Percentiles rank a stretch among this genome's conserved stretches.
Evolutionary conservation across 2,888 invertebrate genomes (phyloP).

Genomic region (Gibbula magus): DNA sequence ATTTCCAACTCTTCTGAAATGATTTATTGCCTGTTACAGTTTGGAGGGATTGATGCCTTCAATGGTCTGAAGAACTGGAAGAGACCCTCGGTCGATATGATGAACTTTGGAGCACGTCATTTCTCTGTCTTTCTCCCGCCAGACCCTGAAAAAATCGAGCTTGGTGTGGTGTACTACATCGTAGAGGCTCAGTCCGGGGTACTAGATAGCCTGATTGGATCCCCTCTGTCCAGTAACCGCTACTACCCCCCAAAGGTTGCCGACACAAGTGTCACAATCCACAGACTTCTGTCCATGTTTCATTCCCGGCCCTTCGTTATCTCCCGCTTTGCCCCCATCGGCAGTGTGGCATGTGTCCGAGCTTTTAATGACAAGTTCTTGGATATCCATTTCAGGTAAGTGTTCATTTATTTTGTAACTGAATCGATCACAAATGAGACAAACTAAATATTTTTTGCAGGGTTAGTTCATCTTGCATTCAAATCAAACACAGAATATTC

Average conservation of each 20-base stretch:
- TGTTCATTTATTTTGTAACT: no score
- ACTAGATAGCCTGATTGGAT: slow-evolving; percentile 10
- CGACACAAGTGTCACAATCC: slow-evolving; percentile 56
- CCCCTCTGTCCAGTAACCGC: slow-evolving; percentile 57
- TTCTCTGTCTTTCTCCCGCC: slow-evolving; percentile 65
- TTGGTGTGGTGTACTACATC: slow-evolving; percentile 41
- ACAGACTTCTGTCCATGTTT: slow-evolving; percentile 68
- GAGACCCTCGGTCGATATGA: slow-evolving; percentile 41
- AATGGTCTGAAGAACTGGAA: slow-evolving; percentile 65
- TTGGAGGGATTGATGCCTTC: slow-evolving; percentile 45
- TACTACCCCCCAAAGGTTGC: slow-evolving; percentile 64
- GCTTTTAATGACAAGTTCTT: slow-evolving; percentile 66
- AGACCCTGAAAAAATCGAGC: slow-evolving; percentile 28
- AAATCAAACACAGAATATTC: no score
- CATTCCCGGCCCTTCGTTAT: slow-evolving; percentile 72
- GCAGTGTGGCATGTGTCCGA: slow-evolving; percentile 63
- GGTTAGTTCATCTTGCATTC: no score
- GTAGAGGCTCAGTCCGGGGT: slow-evolving; percentile 29
- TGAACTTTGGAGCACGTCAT: slow-evolving; percentile 62
- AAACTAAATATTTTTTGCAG: no score
- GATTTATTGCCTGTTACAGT: slow-evolving; percentile 28
- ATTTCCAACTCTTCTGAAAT: background rate
- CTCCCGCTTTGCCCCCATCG: slow-evolving; percentile 69
- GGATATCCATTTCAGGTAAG: slow-evolving; percentile 72
- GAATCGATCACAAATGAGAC: no score